Evolutionary conservation across 2,888 invertebrate species (phyloP).

Genomic region (Allophyes oxyacanthae): DNA sequence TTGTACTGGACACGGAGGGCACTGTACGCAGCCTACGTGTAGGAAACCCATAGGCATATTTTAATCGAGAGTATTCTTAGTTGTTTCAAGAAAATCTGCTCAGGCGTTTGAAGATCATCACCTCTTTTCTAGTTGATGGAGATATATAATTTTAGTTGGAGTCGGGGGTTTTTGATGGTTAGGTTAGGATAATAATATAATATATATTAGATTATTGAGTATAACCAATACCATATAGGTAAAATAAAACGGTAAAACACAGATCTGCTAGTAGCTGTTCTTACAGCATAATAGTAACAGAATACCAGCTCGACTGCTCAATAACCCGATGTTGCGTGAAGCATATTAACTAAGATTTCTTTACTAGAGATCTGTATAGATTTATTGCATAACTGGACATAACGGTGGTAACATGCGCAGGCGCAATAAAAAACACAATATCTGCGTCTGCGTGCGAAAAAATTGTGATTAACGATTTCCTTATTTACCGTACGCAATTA

Average conservation of each 20-base stretch:
- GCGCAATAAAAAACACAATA: slow-evolving; percentile 37
- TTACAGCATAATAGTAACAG: slow-evolving; percentile 21
- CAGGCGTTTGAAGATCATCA: too few species aligned
- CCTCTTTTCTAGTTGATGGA: too few species aligned
- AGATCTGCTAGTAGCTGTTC: slow-evolving; percentile 22
- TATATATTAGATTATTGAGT: too few species aligned
- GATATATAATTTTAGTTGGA: too few species aligned
- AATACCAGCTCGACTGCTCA: slow-evolving; percentile 19
- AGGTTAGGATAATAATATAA: too few species aligned
- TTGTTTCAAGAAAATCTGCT: too few species aligned
- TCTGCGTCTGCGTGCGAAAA: slow-evolving; percentile 39
- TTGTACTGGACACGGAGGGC: too few species aligned
- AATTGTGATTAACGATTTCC: slow-evolving; percentile 42
- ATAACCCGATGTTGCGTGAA: slow-evolving; percentile 50
- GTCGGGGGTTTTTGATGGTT: too few species aligned
- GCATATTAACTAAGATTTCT: slow-evolving; percentile 47
- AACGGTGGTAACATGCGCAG: slow-evolving; percentile 48
- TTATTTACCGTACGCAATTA: slow-evolving; percentile 44
- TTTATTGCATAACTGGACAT: slow-evolving; percentile 54
- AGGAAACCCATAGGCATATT: too few species aligned
- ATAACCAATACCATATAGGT: slow-evolving; percentile 1
- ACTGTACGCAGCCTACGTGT: too few species aligned
- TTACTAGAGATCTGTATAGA: slow-evolving; percentile 42
- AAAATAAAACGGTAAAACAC: slow-evolving; percentile 23
- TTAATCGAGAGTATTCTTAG: too few species aligned